Evolutionary conservation across 2,797 vertebrate species (phyloP), one percentile per base, ranked within the genome.

Genomic region (Scolopax bukidnonensis): DNA sequence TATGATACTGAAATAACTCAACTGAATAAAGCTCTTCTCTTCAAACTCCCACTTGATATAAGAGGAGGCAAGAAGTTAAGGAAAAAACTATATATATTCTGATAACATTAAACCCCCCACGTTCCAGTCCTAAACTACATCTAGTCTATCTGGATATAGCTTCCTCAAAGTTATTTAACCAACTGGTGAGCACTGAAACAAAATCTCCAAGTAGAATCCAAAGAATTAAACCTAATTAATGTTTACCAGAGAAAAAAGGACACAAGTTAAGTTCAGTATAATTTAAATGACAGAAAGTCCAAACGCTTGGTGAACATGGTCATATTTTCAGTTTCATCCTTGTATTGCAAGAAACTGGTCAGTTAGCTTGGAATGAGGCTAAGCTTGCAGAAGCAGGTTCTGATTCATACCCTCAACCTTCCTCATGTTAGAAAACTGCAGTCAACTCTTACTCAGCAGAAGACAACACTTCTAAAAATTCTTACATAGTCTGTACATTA

Each of bases 161-260:
- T 64, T 59, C 40, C 16, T 43, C 5, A 9, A 36, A 68, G 33
- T 38, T 70, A 28, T 1, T 67, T 30, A 64, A 23, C 21, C 15
- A 76, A 7, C 8, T 23, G 10, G 4, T 38, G 2, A 71, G 12
- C 60, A 27, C 11, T 16, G 48, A 38, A 83, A 78, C 32, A 59
- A 71, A 51, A 38, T 40, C 24, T 76, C 48, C 28, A 56, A 19
- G 16, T 7, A 77, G 3, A 81, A 77, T 23, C 13, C 30, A 77
- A 67, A 83, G 15, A 59, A 67, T 48, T 20, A 53, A 76, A 65
- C 15, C 16, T 53, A 12, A 33, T 36, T 41, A 61, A 60, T 8
- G 4, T 5, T 78, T 76, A 69, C 23, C 12, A 60, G 10, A 64
- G 8, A 19, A 77, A 64, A 80, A 3, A 0, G 0, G 18, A 19